Conservation (phyloP, 2,888 invertebrate species). For the Ochropleura leucogaster region DNA sequence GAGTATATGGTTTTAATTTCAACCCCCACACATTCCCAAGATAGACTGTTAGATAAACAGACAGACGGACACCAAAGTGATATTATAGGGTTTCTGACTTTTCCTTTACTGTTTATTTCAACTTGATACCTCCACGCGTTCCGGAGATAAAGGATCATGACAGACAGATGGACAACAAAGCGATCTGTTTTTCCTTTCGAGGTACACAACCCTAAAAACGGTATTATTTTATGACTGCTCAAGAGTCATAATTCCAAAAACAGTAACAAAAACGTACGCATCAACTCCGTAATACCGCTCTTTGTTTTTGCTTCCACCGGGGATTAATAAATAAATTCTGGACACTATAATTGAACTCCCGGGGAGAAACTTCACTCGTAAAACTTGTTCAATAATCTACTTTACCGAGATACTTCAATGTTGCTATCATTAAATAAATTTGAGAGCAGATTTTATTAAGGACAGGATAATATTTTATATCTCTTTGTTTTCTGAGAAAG, state of each 20-base stretch:
- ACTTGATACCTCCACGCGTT: too few relatives aligned
- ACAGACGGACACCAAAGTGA: too few relatives aligned
- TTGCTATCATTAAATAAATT: constrained; percentile 47
- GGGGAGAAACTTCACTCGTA: constrained; percentile 52
- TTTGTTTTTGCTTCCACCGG: constrained; percentile 20
- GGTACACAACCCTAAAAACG: too few relatives aligned
- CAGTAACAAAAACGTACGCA: constrained; percentile 10
- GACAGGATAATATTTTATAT: constrained; percentile 24
- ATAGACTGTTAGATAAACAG: too few relatives aligned
- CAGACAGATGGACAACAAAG: too few relatives aligned
- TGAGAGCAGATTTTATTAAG: constrained; percentile 37
- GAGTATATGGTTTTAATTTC: too few relatives aligned
- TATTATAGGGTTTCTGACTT: too few relatives aligned
- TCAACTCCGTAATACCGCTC: constrained; percentile 26
- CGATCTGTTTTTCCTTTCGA: too few relatives aligned
- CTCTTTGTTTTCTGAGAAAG: neutral
- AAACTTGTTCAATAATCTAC: constrained; percentile 58
- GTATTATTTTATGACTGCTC: constrained; percentile 1
- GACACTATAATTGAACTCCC: constrained; percentile 57
- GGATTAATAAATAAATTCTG: constrained; percentile 55
- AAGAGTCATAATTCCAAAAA: constrained; percentile 3
- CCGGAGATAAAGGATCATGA: too few relatives aligned
- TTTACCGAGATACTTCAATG: constrained; percentile 42
- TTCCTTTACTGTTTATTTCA: too few relatives aligned
- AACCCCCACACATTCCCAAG: too few relatives aligned